Conservation (phyloP, 2,888 invertebrate species). For the Drosophila testacea region DNA sequence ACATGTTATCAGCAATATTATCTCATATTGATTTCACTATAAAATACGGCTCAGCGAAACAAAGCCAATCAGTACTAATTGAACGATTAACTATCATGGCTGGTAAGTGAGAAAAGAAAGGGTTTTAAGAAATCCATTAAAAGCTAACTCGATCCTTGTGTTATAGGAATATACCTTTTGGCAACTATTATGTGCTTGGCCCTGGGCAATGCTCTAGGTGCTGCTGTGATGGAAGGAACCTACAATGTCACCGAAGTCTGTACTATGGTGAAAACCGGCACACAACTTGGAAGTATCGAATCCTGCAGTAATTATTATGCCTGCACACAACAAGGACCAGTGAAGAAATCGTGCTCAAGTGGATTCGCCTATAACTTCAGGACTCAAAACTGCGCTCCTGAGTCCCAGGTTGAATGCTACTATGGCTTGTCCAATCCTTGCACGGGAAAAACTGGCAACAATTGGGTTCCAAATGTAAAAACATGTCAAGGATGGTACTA, state of each 20-base stretch:
- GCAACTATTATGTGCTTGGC: constrained; percentile 47
- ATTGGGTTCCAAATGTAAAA: constrained; percentile 47
- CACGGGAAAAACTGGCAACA: not conserved
- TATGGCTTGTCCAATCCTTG: constrained; percentile 51
- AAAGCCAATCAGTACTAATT: constrained; percentile 41
- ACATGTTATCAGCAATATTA: not conserved
- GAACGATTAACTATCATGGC: constrained; percentile 20
- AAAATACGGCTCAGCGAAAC: constrained; percentile 25
- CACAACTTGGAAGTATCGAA: constrained; percentile 52
- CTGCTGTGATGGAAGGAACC: constrained; percentile 48
- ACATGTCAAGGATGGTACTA: constrained; percentile 40
- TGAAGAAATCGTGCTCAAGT: constrained; percentile 11
- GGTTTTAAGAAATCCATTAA: not conserved
- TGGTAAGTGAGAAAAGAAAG: constrained; percentile 30
- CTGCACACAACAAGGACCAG: constrained; percentile 44
- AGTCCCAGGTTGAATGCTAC: constrained; percentile 43
- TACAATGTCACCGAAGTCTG: constrained; percentile 66
- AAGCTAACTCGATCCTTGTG: not conserved
- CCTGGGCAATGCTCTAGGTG: constrained; percentile 38
- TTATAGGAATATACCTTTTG: constrained; percentile 53
- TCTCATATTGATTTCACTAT: constrained; percentile 18
- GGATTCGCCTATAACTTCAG: constrained; percentile 42
- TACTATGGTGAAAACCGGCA: constrained; percentile 41
- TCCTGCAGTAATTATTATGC: constrained; percentile 57
- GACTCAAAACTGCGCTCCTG: constrained; percentile 27